Evolutionary conservation across 2,888 invertebrate species (phyloP), one percentile per base, ranked within the genome.

Genomic region (Ichneumoninae sp.): DNA sequence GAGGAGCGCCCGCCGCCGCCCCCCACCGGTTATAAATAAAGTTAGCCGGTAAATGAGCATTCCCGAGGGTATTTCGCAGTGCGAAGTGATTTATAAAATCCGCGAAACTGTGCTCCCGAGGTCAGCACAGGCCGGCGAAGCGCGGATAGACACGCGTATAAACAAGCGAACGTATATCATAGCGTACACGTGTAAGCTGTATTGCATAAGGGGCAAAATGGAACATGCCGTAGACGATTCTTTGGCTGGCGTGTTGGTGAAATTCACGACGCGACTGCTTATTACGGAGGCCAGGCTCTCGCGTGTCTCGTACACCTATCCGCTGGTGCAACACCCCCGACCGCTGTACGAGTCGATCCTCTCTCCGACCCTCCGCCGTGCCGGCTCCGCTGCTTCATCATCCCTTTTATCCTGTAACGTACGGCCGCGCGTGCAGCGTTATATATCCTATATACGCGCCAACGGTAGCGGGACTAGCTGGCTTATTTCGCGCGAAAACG

Each of bases 401-500:
- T 84, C 81, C 74, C 70, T 81, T 81, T 84, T 84, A 84, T 81
- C 84, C 81, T 63, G 77, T 44, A 84, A 81, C 77, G 77, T 78
- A 84, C 69, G 65, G 66, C 69, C 77, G 69, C 66, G 33, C 22
- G 50, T 60, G 26, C 77, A 40, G 40, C 40, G 2, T 22, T 57
- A 33, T 52, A 44, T 44, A 26, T 60, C 60, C 19, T 13, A 50
- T 30, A 44, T 40, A 66, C 57, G 36, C 69, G 13, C 44, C 26
- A 10, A 13, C n/a, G 44, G 74, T 33, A 60, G 63, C 79, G 78
- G 57, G 22, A 3, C 3, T 83, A 44, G 44, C 44, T 44, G 44
- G 86, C 87, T 88, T 91, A 90, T 91, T 89, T 90, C 87, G 85
- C 85, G 83, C 77, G 79, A 83, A 83, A 87, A 85, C 85, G 87